Percentiles rank a stretch among this genome's conserved stretches.
Conservation (phyloP, 2,797 vertebrate species). For the Paguma larvata region DNA sequence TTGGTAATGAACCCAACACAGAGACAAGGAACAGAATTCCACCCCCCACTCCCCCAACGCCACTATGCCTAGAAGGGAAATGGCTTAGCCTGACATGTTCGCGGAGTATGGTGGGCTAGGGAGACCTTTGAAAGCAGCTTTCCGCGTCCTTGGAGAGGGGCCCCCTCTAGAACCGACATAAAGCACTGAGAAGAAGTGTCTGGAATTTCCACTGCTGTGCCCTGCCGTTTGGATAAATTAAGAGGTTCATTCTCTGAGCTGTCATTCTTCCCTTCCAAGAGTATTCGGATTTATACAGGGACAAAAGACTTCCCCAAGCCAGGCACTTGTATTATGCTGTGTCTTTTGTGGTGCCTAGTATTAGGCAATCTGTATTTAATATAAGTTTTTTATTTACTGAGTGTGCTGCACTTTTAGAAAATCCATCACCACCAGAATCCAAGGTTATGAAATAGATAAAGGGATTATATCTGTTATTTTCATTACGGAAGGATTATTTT, state of each 20-base stretch:
- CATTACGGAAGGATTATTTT: slow-evolving; percentile 46
- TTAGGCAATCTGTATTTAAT: slow-evolving; percentile 61
- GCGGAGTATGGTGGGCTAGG: background rate
- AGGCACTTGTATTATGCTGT: background rate
- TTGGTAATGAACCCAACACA: background rate
- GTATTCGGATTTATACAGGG: slow-evolving; percentile 26
- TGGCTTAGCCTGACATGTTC: background rate
- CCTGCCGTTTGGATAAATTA: slow-evolving; percentile 60
- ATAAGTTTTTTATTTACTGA: slow-evolving; percentile 62
- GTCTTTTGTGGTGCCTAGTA: slow-evolving; percentile 49
- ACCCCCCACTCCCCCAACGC: too few relatives aligned
- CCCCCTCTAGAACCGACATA: background rate
- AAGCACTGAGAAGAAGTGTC: background rate
- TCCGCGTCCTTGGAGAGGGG: background rate
- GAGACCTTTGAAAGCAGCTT: slow-evolving; percentile 8
- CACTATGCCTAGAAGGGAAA: background rate
- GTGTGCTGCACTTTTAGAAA: slow-evolving; percentile 58
- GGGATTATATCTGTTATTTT: slow-evolving; percentile 15
- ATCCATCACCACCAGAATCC: background rate
- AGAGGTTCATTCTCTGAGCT: slow-evolving; percentile 67
- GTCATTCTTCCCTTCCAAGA: slow-evolving; percentile 46
- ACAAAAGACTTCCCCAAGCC: slow-evolving; percentile 48
- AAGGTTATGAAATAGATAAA: slow-evolving; percentile 49
- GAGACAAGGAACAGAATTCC: background rate
- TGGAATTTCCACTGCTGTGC: background rate